Conservation (phyloP, 2,888 invertebrate species). For the Horisme vitalbata region DNA sequence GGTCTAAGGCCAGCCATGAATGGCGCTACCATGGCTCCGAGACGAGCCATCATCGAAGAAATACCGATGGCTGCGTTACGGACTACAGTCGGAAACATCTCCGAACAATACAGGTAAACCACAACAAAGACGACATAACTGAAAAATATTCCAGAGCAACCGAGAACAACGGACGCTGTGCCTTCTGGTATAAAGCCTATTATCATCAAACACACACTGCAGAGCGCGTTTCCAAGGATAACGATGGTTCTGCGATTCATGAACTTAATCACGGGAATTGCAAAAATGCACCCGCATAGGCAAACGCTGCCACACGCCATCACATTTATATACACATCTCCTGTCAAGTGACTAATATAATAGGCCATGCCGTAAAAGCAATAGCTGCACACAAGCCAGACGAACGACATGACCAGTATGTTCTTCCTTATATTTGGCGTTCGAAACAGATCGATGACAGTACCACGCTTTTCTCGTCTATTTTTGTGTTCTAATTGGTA, state of each 20-base stretch:
- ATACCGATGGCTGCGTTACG: conserved; percentile 93
- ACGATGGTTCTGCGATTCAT: conserved; percentile 85
- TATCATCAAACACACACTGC: conserved; percentile 83
- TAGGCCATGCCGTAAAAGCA: conserved; percentile 89
- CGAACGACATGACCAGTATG: conserved; percentile 87
- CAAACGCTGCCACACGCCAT: conserved; percentile 86
- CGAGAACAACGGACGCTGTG: conserved; percentile 79
- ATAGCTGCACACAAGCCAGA: conserved; percentile 91
- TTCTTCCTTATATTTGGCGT: conserved; percentile 86
- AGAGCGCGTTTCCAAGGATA: conserved; percentile 79
- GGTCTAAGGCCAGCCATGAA: conserved; percentile 86
- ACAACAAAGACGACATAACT: conserved; percentile 91
- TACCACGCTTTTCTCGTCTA: conserved; percentile 57
- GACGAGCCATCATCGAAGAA: conserved; percentile 91
- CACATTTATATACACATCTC: conserved; percentile 91
- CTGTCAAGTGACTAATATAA: conserved; percentile 89
- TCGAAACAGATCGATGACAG: conserved; percentile 84
- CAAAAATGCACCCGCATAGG: conserved; percentile 80
- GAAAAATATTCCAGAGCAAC: conserved; percentile 89
- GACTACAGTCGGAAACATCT: conserved; percentile 93
- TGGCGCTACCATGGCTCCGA: conserved; percentile 93
- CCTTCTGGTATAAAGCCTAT: conserved; percentile 82
- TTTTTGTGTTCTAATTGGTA: conserved; percentile 48
- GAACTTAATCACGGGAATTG: conserved; percentile 84
- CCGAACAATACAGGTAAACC: conserved; percentile 91